Conservation (phyloP, 2,113 vertebrate species). For the Muntiacus reevesi region DNA sequence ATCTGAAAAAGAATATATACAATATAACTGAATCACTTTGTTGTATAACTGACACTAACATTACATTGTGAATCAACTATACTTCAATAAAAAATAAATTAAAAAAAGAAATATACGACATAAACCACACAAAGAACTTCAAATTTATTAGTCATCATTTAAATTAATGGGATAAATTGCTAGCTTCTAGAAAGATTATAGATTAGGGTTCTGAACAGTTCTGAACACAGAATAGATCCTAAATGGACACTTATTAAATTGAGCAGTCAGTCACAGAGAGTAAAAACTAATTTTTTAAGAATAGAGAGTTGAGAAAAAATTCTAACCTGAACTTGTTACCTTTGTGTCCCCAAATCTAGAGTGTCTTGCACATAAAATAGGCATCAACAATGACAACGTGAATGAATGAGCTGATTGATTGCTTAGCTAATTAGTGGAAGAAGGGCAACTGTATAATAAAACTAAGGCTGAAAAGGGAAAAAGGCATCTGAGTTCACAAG, state of each 20-base stretch:
- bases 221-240: background rate
- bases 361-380: background rate
- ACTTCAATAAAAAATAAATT: background rate
- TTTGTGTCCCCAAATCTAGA: background rate
- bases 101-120: background rate
- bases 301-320: background rate
- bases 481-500: background rate
- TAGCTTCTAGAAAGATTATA: background rate
- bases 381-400: background rate
- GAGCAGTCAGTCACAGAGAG: background rate
- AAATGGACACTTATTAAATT: background rate
- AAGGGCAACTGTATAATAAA: background rate
- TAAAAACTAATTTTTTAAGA: conserved; percentile 34
- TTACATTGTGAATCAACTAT: background rate
- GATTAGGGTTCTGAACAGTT: background rate
- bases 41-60: background rate
- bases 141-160: conserved; percentile 21
- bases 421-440: conserved; percentile 22
- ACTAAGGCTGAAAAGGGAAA: background rate
- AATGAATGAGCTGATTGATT: background rate
- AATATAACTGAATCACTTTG: background rate
- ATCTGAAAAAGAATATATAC: background rate
- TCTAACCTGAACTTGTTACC: conserved; percentile 33
- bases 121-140: conserved; percentile 23
- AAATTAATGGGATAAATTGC: conserved; percentile 10